These are phyloP conservation scores for Tangachromis dhanisi DNA, from an alignment of 2,113 vertebrate genomes.

Conservation along the genomic window DNA sequence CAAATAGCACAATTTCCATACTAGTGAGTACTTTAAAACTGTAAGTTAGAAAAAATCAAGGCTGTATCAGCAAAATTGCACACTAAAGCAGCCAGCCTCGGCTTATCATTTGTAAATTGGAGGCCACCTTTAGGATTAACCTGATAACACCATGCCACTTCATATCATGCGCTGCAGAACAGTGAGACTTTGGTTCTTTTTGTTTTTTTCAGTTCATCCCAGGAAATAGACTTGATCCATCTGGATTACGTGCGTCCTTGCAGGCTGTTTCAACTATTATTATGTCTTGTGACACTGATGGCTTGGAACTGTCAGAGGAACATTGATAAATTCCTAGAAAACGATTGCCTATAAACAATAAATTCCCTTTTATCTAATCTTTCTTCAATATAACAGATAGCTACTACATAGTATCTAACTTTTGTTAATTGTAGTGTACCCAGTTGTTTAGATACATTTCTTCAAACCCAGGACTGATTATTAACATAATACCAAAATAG, in stretches of 20 bases:
- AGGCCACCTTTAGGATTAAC: not conserved
- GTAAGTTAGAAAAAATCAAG: not conserved
- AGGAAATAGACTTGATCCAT: constrained; percentile 21
- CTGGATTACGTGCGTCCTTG: not conserved
- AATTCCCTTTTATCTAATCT: not conserved
- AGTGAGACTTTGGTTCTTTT: not conserved
- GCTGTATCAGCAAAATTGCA: not conserved
- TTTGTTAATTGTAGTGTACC: not conserved
- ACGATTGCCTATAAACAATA: not conserved
- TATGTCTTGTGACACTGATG: not conserved
- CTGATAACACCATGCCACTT: not conserved
- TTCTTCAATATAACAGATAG: not conserved
- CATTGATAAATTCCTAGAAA: not conserved
- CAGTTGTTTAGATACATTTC: not conserved
- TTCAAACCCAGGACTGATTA: not conserved
- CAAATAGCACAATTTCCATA: not conserved
- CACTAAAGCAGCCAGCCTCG: not conserved
- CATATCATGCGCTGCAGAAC: constrained; percentile 17
- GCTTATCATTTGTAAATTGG: not conserved
- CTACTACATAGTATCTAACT: not conserved
- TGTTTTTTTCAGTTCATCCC: not conserved
- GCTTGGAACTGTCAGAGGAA: not conserved
- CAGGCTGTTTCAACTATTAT: constrained; percentile 16
- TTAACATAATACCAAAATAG: not conserved
- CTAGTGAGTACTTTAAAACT: not conserved